phyloP scores from a whole-genome alignment of 2,797 vertebrate species.

The Tragelaphus eurycerus region DNA sequence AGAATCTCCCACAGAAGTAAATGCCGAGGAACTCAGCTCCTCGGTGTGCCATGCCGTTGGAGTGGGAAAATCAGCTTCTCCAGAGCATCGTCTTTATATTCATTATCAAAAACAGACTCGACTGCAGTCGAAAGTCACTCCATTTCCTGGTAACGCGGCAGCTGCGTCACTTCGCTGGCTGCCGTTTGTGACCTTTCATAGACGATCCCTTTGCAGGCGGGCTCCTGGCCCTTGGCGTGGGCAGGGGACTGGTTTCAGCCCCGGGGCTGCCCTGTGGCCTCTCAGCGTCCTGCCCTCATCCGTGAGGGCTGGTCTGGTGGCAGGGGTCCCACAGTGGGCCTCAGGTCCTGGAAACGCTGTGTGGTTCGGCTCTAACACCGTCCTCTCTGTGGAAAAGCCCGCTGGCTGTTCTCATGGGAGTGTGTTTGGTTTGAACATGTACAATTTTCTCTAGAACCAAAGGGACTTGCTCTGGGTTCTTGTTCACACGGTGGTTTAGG shows the following conservation, averaged over 20 bases:
- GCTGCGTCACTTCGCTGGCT: rapidly evolving
- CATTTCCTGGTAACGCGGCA: background rate
- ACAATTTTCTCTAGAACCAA: rapidly evolving
- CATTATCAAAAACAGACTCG: background rate
- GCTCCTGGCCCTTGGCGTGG: rapidly evolving
- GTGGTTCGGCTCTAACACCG: rapidly evolving
- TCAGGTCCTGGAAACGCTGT: no score
- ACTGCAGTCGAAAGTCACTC: background rate
- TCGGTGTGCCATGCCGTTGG: rapidly evolving
- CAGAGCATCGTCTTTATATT: background rate
- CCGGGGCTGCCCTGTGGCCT: background rate
- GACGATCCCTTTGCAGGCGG: rapidly evolving
- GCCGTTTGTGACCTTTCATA: rapidly evolving
- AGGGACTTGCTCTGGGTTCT: no score
- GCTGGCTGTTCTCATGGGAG: rapidly evolving
- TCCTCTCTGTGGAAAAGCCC: background rate
- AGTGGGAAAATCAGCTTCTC: background rate
- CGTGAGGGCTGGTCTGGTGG: rapidly evolving
- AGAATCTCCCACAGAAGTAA: rapidly evolving
- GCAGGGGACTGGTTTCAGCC: background rate
- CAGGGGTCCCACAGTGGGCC: rapidly evolving
- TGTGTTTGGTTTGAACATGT: no score
- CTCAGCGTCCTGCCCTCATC: rapidly evolving
- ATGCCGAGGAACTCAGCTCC: rapidly evolving
- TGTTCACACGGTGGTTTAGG: background rate